These are phyloP conservation scores for Exocentrus adspersus DNA, from an alignment of 2,888 invertebrate genomes.

Conservation along the genomic window DNA sequence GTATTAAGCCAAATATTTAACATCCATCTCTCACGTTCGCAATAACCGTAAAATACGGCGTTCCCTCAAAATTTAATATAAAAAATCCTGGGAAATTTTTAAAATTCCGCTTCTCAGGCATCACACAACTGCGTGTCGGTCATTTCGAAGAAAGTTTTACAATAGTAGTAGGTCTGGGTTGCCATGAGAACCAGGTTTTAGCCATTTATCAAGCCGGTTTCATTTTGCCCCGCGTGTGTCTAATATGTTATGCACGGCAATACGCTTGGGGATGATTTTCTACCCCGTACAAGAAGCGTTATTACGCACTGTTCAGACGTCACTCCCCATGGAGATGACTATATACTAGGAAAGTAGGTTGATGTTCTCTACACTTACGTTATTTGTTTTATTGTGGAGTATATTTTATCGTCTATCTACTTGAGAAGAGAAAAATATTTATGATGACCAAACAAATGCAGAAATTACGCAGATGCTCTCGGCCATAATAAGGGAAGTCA, in stretches of 20 bases:
- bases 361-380: constrained; percentile 7
- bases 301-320: constrained; percentile 35
- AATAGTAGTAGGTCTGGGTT: constrained; percentile 39
- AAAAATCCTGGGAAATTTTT: constrained; percentile 25
- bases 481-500: no score
- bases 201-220: constrained; percentile 56
- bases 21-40: constrained; percentile 6
- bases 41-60: constrained; percentile 9
- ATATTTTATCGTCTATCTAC: background rate
- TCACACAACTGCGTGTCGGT: constrained; percentile 17
- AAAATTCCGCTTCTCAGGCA: constrained; percentile 17
- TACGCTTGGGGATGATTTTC: constrained; percentile 44
- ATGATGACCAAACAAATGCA: no score
- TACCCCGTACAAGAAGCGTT: constrained; percentile 47
- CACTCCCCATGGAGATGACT: constrained; percentile 27
- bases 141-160: constrained; percentile 24
- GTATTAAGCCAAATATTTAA: constrained; percentile 10
- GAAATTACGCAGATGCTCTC: no score
- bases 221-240: constrained; percentile 55
- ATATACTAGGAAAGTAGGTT: constrained; percentile 22
- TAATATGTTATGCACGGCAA: constrained; percentile 52
- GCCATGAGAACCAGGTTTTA: constrained; percentile 55
- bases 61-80: constrained; percentile 21
- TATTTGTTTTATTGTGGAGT: constrained; percentile 8
- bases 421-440: no score